Percentiles rank a stretch among this genome's conserved stretches.
Conservation (phyloP, 2,888 invertebrate genomes). For the Nomada fabriciana region DNA sequence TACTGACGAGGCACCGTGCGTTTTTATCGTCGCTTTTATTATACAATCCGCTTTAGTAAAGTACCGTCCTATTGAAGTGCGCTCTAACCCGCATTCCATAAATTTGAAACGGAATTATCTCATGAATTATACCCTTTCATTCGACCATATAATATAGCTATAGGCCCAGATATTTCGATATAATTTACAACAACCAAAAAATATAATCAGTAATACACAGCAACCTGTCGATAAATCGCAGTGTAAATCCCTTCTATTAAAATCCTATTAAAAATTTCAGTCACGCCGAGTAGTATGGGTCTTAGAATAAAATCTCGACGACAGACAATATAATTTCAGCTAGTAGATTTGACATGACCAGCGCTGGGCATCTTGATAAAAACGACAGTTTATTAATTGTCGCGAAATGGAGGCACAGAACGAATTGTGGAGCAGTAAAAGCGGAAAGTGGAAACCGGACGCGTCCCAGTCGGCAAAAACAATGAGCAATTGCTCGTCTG, state of each 20-base stretch:
- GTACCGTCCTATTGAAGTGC: neutral
- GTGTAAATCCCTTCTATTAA: too few relatives aligned
- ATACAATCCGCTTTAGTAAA: neutral
- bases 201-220: too few relatives aligned
- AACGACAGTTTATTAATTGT: constrained; percentile 44
- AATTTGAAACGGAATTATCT: neutral
- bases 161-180: too few relatives aligned
- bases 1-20: neutral
- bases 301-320: too few relatives aligned
- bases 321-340: too few relatives aligned
- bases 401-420: constrained; percentile 6
- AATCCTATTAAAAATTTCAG: too few relatives aligned
- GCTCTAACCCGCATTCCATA: neutral
- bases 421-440: constrained; percentile 15
- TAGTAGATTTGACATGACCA: neutral
- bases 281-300: too few relatives aligned
- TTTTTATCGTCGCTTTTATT: neutral
- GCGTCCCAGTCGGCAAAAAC: constrained; percentile 60
- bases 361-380: neutral
- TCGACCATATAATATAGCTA: neutral
- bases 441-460: constrained; percentile 26
- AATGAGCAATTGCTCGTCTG: constrained; percentile 67
- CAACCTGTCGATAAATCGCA: too few relatives aligned
- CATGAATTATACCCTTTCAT: neutral
- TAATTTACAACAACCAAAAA: too few relatives aligned